Evolutionary conservation across 2,113 vertebrate genomes (phyloP), one percentile per base, ranked within the genome.

Genomic region (Macrotis lagotis): DNA sequence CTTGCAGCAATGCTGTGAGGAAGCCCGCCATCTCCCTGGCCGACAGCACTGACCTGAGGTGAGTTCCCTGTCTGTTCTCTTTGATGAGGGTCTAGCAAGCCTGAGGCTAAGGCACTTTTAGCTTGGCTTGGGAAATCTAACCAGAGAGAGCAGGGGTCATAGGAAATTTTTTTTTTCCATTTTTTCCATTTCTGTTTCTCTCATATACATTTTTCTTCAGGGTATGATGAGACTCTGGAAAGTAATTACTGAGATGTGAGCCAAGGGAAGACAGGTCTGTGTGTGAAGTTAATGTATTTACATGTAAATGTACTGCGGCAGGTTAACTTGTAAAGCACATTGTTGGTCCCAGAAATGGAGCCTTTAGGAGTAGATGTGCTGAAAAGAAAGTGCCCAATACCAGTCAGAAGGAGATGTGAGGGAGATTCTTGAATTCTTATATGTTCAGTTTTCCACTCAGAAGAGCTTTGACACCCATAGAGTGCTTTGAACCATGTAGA

Each of bases 1-100:
- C 99, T 2, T 99, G 99, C 91, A 99, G 99, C 97, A 99, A 99
- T 26, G 99, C 99, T 0, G 99, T 99, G 91, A 99, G 99, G 93
- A 99, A 99, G 95, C 99, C 99, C 0, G 99, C 99, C 91, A 99
- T 99, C 98, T 99, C 99, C 92, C 98, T 99, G 91, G 99, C 99
- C 3, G 99, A 99, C 97, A 99, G 99, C 99, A 99, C 99, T 0
- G 99, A 99, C 96, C 98, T 99, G 92, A 98, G 99, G 99, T 99
- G 96, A 88, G 91, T 37, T 0, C 26, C 48, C 37, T 83, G n/a
- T 6, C 16, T 83, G n/a, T 83, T 83, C 16, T 44, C 37, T 83
- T 44, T 24, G 66, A 83, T n/a, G 66, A 83, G 66, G 66, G 37
- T 83, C 26, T 88, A 0, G 44, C 66, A 0, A 3, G n/a, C 51